Base-by-base conservation (phyloP, 2,113 vertebrate genomes). In the Nicator chloris region DNA sequence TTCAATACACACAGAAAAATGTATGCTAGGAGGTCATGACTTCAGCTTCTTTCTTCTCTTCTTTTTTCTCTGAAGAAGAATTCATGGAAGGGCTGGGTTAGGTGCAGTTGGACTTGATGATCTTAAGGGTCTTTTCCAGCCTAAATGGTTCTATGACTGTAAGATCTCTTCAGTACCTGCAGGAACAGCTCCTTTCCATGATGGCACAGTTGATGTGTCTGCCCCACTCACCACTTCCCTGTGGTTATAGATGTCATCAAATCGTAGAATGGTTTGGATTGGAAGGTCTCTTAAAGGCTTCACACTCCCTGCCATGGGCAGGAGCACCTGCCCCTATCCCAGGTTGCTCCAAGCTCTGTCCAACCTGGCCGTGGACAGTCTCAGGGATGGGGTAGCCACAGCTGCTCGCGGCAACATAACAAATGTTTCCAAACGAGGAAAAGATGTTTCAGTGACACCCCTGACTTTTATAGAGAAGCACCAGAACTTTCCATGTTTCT, bases 301-400 rank as follows among this genome's bases (percentile, higher is more conserved):
- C 33, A 51, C 15, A 9, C 3, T 9, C 22, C 16, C 28, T 66
- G 33, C 28, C 3, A 24, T 8, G 60, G 27, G 23, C 28, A 75
- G n/a, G 11, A 54, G 1, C 39, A 45, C 6, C 13, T 75, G 10
- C 33, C 16, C 21, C 33, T 11, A 3, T 2, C 33, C 19, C 69
- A 51, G 39, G 45, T 0, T 66, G 44, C 60, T 60, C 33, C 33
- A 65, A 73, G 10, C 37, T 4, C 33, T 0, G 0, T 56, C 33
- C 33, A 75, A 0, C 13, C 37, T 21, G 51, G 27, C 19, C 45
- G 60, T 53, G 70, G 17, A 60, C 16, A 60, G 13, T 45, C 1
- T 44, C 45, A 68, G 69, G 24, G 28, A 15, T 18, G 20, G 20
- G 20, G 20, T 20, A 68, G 28, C 11, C n/a, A 12, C 45, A 75